phyloP scores from a whole-genome alignment of 1,140 invertebrate genomes.

The Cherax destructor region DNA sequence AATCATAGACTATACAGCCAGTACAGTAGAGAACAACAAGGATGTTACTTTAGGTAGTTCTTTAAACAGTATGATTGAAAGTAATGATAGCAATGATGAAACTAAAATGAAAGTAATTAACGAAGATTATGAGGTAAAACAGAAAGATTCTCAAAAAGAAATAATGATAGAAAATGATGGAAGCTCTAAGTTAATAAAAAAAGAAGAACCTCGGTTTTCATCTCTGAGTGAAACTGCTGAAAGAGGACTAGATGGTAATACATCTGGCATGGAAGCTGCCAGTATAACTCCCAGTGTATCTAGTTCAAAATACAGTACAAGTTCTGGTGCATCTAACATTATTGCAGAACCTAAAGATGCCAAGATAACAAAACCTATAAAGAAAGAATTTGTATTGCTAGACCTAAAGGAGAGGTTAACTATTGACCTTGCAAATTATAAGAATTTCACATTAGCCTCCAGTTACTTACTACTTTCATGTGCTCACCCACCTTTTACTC shows the following conservation, averaged over 20 bases:
- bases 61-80: neutral
- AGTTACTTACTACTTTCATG: constrained; percentile 51
- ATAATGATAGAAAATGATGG: constrained; percentile 21
- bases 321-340: constrained; percentile 22
- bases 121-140: constrained; percentile 3
- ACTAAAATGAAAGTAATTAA: neutral
- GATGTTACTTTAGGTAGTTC: neutral
- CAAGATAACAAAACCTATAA: constrained; percentile 30
- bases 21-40: neutral
- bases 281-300: constrained; percentile 68
- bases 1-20: constrained; percentile 1
- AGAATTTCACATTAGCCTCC: constrained; percentile 44
- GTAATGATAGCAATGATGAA: constrained; percentile 13
- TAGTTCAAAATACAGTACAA: constrained; percentile 64
- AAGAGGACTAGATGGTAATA: constrained; percentile 50
- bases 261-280: constrained; percentile 58
- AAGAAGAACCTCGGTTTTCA: constrained; percentile 58
- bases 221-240: constrained; percentile 51
- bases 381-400: constrained; percentile 41
- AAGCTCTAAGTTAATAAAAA: constrained; percentile 24
- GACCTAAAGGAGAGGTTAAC: constrained; percentile 50
- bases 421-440: constrained; percentile 34
- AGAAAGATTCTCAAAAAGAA: constrained; percentile 16
- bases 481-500: constrained; percentile 50
- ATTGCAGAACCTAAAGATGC: constrained; percentile 11